Evolutionary conservation across 2,113 vertebrate species (phyloP).

Genomic region (Cygnus buccinator): DNA sequence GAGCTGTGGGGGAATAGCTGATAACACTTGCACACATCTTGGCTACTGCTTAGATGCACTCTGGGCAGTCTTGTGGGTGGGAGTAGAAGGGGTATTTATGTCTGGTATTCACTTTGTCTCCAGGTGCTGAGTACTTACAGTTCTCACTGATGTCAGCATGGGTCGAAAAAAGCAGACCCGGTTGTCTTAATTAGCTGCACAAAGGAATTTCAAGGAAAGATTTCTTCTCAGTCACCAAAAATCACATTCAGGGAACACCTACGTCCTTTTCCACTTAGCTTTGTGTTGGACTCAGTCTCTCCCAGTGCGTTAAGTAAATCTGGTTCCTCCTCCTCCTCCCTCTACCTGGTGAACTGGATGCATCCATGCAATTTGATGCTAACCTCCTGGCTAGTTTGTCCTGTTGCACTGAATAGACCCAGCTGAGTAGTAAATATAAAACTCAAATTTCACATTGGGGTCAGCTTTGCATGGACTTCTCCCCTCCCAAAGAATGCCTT

Average conservation of each 20-base stretch:
- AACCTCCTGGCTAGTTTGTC: constrained; percentile 42
- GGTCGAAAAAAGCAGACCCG: not conserved
- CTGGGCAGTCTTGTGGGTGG: not conserved
- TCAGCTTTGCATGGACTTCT: constrained; percentile 54
- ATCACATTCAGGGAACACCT: constrained; percentile 68
- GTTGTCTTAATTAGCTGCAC: constrained; percentile 69
- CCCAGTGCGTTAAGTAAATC: constrained; percentile 4
- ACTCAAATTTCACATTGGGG: not conserved
- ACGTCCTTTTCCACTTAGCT: constrained; percentile 20
- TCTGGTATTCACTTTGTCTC: constrained; percentile 53
- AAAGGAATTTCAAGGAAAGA: constrained; percentile 66
- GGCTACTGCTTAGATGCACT: not conserved
- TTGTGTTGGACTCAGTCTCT: constrained; percentile 40
- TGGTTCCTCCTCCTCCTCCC: constrained; percentile 9
- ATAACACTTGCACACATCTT: not conserved
- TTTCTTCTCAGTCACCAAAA: constrained; percentile 72
- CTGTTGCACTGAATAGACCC: constrained; percentile 57
- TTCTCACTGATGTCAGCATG: constrained; percentile 54
- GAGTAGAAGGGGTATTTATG: constrained; percentile 21
- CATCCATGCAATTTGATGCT: constrained; percentile 17
- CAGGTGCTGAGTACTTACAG: constrained; percentile 58
- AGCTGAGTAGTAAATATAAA: constrained; percentile 14
- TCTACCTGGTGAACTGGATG: constrained; percentile 25
- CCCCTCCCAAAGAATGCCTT: constrained; percentile 60
- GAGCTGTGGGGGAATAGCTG: constrained; percentile 32